Base-by-base conservation (phyloP, 2,113 vertebrate genomes). In the Scomber scombrus region DNA sequence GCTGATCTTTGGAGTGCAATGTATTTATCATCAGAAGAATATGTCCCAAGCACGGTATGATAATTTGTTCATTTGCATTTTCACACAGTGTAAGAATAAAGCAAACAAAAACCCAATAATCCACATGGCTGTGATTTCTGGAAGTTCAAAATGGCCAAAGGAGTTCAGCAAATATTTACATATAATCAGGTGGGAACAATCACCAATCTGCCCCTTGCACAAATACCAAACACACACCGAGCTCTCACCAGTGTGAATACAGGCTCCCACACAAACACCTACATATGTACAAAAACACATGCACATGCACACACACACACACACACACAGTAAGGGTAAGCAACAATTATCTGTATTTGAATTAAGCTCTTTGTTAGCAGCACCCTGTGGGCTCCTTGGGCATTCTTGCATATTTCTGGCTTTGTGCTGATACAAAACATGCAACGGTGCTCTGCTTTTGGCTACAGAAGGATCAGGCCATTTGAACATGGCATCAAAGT, bases 151-250 rank as follows among this genome's bases (percentile, higher is more conserved):
- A 85, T 71, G 74, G 80, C 88, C 63, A 75, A 82, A 68, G 31
- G 76, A 85, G 84, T 87, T 90, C 45, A 85, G 80, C 71, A 86
- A 88, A 88, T 89, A 91, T 93, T 91, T 89, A 87, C 79, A 89
- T 89, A 72, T 78, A 90, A 88, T 89, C 86, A 87, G 74, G 83
- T 85, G 77, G 85, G 74, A 84, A 80, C 77, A 93, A 89, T 89
- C 80, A 72, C 54, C 80, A 79, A 73, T 84, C 80, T 80, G 74
- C 67, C 71, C 80, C 46, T 62, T 77, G 50, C 49, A 54, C 55
- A 65, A 65, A 62, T 13, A 65, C 51, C 84, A 68, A 74, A 82
- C 61, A 82, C 65, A 79, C 70, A 80, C 71, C 21, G 9, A 13
- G 46, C 73, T 64, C 47, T 63, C 13, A 73, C 51, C 67, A 75